Evolutionary conservation across 2,113 vertebrate genomes (phyloP).

Genomic region (Willisornis vidua): DNA sequence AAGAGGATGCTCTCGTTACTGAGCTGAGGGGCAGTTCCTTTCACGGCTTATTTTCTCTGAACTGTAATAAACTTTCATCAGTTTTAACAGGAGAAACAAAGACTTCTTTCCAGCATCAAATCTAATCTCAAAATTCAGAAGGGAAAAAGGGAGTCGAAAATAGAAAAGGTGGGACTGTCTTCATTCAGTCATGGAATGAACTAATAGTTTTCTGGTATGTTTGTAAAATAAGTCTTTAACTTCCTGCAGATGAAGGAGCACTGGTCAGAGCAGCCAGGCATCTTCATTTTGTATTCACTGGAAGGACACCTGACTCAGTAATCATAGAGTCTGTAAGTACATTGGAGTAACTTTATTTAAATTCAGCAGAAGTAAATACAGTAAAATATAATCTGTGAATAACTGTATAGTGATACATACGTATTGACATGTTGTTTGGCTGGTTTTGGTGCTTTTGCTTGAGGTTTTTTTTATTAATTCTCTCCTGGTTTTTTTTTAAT

Average conservation of each 20-base stretch:
- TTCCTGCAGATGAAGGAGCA: constrained; percentile 90
- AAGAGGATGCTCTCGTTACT: background rate
- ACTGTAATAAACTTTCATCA: background rate
- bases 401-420: background rate
- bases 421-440: background rate
- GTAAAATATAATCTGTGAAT: background rate
- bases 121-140: background rate
- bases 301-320: constrained; percentile 92
- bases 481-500: background rate
- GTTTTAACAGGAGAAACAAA: background rate
- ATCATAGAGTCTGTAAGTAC: constrained; percentile 90
- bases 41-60: background rate
- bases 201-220: background rate
- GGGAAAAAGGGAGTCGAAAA: background rate
- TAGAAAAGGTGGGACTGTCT: background rate
- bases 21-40: background rate
- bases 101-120: background rate
- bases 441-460: background rate
- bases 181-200: background rate
- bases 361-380: no score
- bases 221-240: background rate
- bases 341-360: background rate
- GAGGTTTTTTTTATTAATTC: background rate
- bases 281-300: constrained; percentile 93
- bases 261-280: constrained; percentile 91